Evolutionary conservation across 1,140 invertebrate species (phyloP), one percentile per base, ranked within the genome.

Genomic region (Cyrtorhinus lividipennis): DNA sequence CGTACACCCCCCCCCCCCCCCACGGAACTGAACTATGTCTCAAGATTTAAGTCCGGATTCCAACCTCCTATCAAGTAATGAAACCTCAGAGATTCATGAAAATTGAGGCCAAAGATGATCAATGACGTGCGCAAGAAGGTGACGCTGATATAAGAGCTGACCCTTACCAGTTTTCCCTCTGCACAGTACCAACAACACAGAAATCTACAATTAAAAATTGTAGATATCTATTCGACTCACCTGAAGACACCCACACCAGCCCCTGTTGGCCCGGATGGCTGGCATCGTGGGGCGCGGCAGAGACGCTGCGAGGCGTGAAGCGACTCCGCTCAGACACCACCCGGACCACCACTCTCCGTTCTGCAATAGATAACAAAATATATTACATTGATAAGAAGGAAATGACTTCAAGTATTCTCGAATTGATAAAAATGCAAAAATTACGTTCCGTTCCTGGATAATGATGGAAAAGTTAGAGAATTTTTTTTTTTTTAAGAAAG

Each of bases 181-280:
- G n/a, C n/a, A n/a, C n/a, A n/a, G n/a, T n/a, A n/a, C n/a, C n/a
- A n/a, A n/a, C n/a, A n/a, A n/a, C n/a, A n/a, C n/a, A n/a, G n/a
- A n/a, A n/a, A n/a, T n/a, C n/a, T n/a, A n/a, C n/a, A n/a, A n/a
- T n/a, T n/a, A n/a, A n/a, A n/a, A n/a, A n/a, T n/a, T n/a, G n/a
- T n/a, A n/a, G n/a, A 38, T 38, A 38, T 38, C 30, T 46, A 24
- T 46, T 46, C 10, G 18, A 61, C 18, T 74, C 71, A 81, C 80
- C 75, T 81, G 77, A 61, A 81, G 73, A 65, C 80, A 81, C 65
- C 80, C 80, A 70, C 80, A 81, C 79, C 79, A 81, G 71, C 78
- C 80, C 68, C 78, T 75, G 67, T 76, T 73, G 56, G 77, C 75
- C 24, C 78, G 72, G 67, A 79, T 76, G 68, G 78, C 78, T 58